Base-by-base conservation (phyloP, 1,140 invertebrate genomes). In the Drosophila tsacasi region DNA sequence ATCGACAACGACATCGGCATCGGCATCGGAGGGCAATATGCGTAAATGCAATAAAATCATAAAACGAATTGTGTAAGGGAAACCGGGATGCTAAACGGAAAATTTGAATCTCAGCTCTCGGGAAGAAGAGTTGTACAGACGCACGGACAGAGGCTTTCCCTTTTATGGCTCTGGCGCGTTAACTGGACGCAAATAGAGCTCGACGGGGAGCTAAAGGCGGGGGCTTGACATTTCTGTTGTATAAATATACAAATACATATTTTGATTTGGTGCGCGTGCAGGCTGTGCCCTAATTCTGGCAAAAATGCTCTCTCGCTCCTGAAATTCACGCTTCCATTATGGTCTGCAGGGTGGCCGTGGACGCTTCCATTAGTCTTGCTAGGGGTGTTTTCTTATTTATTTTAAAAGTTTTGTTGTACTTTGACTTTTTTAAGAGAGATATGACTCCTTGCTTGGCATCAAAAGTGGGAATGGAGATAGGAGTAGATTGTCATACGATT, bases 11-110 rank as follows among this genome's bases (percentile, higher is more conserved):
- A 59, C 71, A 58, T 35, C 52, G 61, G 5, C 54, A 59, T 55
- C 60, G 54, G 12, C 47, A 60, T 57, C 60, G 47, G 63, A 62
- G 60, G 67, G 76, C 84, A 89, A 89, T 89, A 87, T 87, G 84
- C 84, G 84, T 87, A 89, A 83, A 87, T 87, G 84, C 84, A 87
- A 87, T 87, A 89, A 90, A 89, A 90, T 84, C 84, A 89, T 89
- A 89, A 89, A 89, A 90, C 54, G 84, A 90, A 89, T 84, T 87
- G 81, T 84, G 63, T 80, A 75, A 74, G 73, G 60, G 67, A 73
- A 69, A 75, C n/a, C 50, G 61, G 58, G 80, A 79, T 79, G 83
- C 69, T 79, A 83, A 81, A 89, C 65, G 65, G 81, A 84, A 87
- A 90, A 84, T 89, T 89, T 89, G 85, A 89, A 84, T 89, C 69